phyloP scores from a whole-genome alignment of 2,888 invertebrate species.

The Hemicrepidius hirtus region DNA sequence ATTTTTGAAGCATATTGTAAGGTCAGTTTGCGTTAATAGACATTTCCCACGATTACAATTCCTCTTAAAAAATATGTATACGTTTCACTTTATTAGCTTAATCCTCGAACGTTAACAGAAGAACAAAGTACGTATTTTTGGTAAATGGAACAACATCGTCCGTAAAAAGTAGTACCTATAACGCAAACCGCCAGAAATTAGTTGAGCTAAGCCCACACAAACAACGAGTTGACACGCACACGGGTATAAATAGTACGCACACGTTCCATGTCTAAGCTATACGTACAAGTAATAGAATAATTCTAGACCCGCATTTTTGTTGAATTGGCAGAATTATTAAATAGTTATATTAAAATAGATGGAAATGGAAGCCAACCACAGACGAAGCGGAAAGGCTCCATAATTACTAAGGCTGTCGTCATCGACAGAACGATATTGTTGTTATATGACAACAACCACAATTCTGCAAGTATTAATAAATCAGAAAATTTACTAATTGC shows the following conservation, averaged over 20 bases:
- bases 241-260: slow-evolving; percentile 59
- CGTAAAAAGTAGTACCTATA: slow-evolving; percentile 34
- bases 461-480: slow-evolving; percentile 51
- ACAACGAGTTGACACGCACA: slow-evolving; percentile 56
- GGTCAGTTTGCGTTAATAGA: slow-evolving; percentile 62
- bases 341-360: slow-evolving; percentile 58
- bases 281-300: slow-evolving; percentile 61
- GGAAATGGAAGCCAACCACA: slow-evolving; percentile 59
- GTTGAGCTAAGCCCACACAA: slow-evolving; percentile 52
- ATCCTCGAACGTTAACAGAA: background rate
- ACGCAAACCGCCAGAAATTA: slow-evolving; percentile 40
- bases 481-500: slow-evolving; percentile 39
- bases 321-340: slow-evolving; percentile 69
- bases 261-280: slow-evolving; percentile 62
- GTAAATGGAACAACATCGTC: slow-evolving; percentile 28
- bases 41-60: slow-evolving; percentile 49
- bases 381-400: slow-evolving; percentile 57
- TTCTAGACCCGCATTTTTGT: slow-evolving; percentile 68
- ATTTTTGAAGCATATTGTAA: slow-evolving; percentile 62
- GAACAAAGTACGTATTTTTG: slow-evolving; percentile 37
- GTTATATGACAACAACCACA: slow-evolving; percentile 65
- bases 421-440: slow-evolving; percentile 64
- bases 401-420: slow-evolving; percentile 60
- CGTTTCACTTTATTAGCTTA: slow-evolving; percentile 17
- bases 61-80: slow-evolving; percentile 29